Conservation (phyloP, 2,888 invertebrate genomes). For the Trypoxylon attenuatum region DNA sequence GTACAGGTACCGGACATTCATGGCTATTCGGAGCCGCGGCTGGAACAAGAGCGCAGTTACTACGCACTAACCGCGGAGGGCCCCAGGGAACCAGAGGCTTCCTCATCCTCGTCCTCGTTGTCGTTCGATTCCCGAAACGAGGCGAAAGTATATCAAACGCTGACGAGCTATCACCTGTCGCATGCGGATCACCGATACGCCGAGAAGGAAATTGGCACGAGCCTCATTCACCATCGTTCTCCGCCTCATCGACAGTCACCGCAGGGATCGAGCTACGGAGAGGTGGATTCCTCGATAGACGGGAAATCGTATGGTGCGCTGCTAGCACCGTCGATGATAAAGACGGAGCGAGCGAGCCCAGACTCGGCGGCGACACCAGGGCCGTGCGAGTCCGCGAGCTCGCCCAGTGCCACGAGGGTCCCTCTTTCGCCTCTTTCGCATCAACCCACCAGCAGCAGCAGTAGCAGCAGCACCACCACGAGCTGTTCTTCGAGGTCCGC, state of each 20-base stretch:
- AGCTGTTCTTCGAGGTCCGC: constrained; percentile 49
- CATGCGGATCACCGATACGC: constrained; percentile 36
- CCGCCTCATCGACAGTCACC: constrained; percentile 35
- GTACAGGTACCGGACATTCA: constrained; percentile 33
- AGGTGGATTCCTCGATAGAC: constrained; percentile 49
- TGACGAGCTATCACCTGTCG: constrained; percentile 37
- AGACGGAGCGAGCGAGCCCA: constrained; percentile 68
- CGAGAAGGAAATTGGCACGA: constrained; percentile 20
- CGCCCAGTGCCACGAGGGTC: constrained; percentile 49
- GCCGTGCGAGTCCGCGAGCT: constrained; percentile 62
- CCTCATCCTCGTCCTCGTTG: no score
- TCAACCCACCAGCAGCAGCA: constrained; percentile 36
- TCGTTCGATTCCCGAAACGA: constrained; percentile 30
- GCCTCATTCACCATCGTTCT: constrained; percentile 26
- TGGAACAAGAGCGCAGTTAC: constrained; percentile 35
- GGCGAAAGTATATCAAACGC: constrained; percentile 50
- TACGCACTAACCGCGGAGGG: constrained; percentile 36
- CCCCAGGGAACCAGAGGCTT: constrained; percentile 29
- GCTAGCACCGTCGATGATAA: constrained; percentile 70
- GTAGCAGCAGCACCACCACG: constrained; percentile 11
- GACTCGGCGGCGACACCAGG: constrained; percentile 71
- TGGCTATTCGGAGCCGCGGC: constrained; percentile 27
- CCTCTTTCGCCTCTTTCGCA: constrained; percentile 49
- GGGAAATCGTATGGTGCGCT: constrained; percentile 59
- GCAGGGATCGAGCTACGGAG: constrained; percentile 35